Conservation (phyloP, 2,888 invertebrate genomes). For the Cephalotes varians region DNA sequence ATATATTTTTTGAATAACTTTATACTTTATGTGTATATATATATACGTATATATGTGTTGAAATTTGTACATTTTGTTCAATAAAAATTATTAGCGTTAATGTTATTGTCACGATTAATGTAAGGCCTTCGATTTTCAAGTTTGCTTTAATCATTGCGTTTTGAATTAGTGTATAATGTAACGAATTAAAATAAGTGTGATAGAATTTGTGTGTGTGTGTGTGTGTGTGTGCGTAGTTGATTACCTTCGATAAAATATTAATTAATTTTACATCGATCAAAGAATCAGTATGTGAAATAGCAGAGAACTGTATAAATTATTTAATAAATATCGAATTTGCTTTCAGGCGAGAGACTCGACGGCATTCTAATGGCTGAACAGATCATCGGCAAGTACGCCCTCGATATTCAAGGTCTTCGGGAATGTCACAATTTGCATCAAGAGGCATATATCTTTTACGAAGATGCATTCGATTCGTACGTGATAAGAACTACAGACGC, state of each 20-base stretch:
- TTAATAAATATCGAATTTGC: conserved; percentile 22
- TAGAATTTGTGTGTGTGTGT: too few species aligned
- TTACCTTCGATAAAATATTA: conserved; percentile 11
- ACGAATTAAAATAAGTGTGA: too few species aligned
- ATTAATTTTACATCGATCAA: neutral
- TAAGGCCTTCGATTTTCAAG: conserved; percentile 5
- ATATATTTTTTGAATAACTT: conserved; percentile 64
- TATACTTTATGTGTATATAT: conserved; percentile 10
- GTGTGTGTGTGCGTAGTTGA: too few species aligned
- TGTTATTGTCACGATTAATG: conserved; percentile 55
- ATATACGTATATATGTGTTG: conserved; percentile 32
- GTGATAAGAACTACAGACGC: conserved; percentile 19
- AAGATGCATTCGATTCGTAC: conserved; percentile 76
- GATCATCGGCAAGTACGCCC: conserved; percentile 87
- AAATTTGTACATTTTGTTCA: conserved; percentile 68
- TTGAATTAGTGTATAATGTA: too few species aligned
- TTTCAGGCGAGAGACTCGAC: conserved; percentile 89
- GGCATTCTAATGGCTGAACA: conserved; percentile 87
- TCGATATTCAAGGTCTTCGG: conserved; percentile 87
- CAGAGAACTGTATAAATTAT: neutral
- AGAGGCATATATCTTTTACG: conserved; percentile 86
- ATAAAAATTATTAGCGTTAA: conserved; percentile 68
- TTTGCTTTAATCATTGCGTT: neutral
- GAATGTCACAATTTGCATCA: conserved; percentile 86
- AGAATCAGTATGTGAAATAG: neutral